Evolutionary conservation across 2,888 invertebrate species (phyloP), one percentile per base, ranked within the genome.

Genomic region (Troides aeacus): DNA sequence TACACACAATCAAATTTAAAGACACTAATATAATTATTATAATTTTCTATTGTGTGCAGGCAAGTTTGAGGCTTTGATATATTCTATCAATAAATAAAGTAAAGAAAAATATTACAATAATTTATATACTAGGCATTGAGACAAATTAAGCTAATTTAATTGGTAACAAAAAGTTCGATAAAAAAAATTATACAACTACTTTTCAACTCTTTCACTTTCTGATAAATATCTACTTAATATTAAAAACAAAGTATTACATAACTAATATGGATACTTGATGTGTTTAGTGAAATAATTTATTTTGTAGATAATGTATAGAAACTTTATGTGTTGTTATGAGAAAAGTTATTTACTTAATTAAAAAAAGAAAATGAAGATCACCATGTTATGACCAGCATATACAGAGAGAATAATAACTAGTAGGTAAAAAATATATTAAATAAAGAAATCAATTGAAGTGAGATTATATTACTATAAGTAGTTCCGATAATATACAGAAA

Each of bases 191-290:
- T n/a, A 21, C 7, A 5, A 21, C 8, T 21, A 58, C 23, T 58
- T 21, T 23, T 21, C 58, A 1, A 58, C n/a, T 21, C 58, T 23
- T 21, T 21, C 23, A 58, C 21, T 21, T 4, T 58, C 23, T 12
- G 23, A 58, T 58, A 58, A 58, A 58, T 58, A 58, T 58, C 58
- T 58, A 58, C 58, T 58, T 58, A 58, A 58, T 12, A 58, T 58
- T 53, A 63, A 53, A n/a, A 53, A 57, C 46, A 42, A 24, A 53
- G 15, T n/a, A 53, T 53, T 18, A 39, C 10, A 39, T 1, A 39
- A 39, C 39, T 39, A 30, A 30, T 39, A 39, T 39, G 39, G 39
- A 39, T 39, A 39, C 7, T 39, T 39, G 39, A 6, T 39, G 39
- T 39, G 8, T 10, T 39, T 39, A 39, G 39, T 10, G 39, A 39